Percentiles rank a stretch among this genome's conserved stretches.
These are phyloP conservation scores for Arnoldichthys spilopterus DNA, from an alignment of 2,797 vertebrate species.

Conservation along the genomic window DNA sequence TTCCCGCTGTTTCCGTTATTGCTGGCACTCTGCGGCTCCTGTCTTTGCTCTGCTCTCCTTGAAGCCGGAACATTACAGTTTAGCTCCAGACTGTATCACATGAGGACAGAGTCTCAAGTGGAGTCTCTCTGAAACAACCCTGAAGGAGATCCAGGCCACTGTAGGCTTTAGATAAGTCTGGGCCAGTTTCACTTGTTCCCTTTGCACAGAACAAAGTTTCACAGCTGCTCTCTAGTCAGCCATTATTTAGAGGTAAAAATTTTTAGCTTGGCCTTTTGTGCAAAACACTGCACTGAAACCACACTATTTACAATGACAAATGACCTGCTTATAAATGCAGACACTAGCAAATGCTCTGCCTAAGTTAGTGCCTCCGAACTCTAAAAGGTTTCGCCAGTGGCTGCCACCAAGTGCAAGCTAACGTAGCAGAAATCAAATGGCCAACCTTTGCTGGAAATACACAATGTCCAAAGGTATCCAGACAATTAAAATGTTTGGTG, in stretches of 20 bases:
- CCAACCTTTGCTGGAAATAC: conserved; percentile 18
- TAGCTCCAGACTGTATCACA: not conserved
- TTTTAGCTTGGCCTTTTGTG: conserved; percentile 39
- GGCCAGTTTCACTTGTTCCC: conserved; percentile 18
- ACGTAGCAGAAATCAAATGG: conserved; percentile 25
- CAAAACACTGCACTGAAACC: conserved; percentile 48
- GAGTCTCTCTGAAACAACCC: conserved; percentile 18
- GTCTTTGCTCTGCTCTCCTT: conserved; percentile 49
- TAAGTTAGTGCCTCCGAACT: conserved; percentile 30
- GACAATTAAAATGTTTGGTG: not conserved
- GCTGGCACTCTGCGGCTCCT: not conserved
- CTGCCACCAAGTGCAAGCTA: conserved; percentile 28
- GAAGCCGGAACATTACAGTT: conserved; percentile 30
- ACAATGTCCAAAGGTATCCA: not conserved
- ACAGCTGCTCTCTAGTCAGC: conserved; percentile 37
- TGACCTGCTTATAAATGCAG: conserved; percentile 58
- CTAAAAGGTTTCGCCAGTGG: not conserved
- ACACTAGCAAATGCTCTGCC: conserved; percentile 50
- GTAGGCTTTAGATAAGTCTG: conserved; percentile 15
- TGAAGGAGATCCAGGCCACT: conserved; percentile 15
- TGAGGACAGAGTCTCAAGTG: conserved; percentile 18
- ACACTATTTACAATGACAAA: conserved; percentile 56
- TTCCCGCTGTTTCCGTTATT: conserved; percentile 11
- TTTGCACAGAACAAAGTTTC: conserved; percentile 31
- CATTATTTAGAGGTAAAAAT: conserved; percentile 44